Conservation (phyloP, 2,113 vertebrate species). For the Xenopus tropicalis region UCB_Xtro_10.0 CM004446.2:124026001-124026500, state of each 20-base stretch:
- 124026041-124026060: not conserved
- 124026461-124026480: conserved; percentile 67
- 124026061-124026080: not conserved
- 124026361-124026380: conserved; percentile 55
- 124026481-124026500: conserved; percentile 75
- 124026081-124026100: not conserved
- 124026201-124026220: conserved; percentile 67
- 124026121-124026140: conserved; percentile 41
- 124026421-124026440: conserved; percentile 62
- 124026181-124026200: conserved; percentile 46
- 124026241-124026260: conserved; percentile 61
- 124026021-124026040: not conserved
- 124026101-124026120: conserved; percentile 37
- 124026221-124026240: conserved; percentile 78
- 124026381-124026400: conserved; percentile 59
- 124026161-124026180: conserved; percentile 47
- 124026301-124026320: conserved; percentile 57
- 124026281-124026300: conserved; percentile 52
- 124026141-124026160: conserved; percentile 52
- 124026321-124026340: conserved; percentile 60
- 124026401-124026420: conserved; percentile 57
- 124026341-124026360: conserved; percentile 60
- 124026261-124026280: conserved; percentile 46
- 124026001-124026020: too few species aligned
- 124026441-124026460: conserved; percentile 67